Base-by-base conservation (phyloP, 2,888 invertebrate genomes). In the Drosophila ustulata region DNA sequence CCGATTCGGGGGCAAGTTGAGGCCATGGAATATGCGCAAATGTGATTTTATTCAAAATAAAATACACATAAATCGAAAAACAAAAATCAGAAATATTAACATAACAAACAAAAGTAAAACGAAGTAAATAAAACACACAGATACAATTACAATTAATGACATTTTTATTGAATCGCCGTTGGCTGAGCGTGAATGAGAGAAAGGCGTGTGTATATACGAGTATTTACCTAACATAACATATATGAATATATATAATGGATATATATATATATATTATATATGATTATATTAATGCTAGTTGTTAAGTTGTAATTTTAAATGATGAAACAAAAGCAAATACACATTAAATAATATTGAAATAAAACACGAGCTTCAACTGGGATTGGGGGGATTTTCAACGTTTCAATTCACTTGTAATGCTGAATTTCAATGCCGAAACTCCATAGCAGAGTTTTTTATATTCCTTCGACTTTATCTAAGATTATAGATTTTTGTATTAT, bases 31-130 rank as follows among this genome's bases (percentile, higher is more conserved):
- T 82, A 74, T 76, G 90, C 90, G 87, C 88, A 89, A 90, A 90
- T 90, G 90, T 90, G 90, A 90, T 90, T 90, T 90, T 90, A 90
- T 90, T 90, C 84, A 88, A 90, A 90, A 90, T 90, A 90, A 90
- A 90, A 89, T 82, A 82, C 89, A 89, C 81, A 85, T 88, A 72
- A 23, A 87, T 57, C n/a, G 23, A 34, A 63, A 52, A 50, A 57
- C 7, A 59, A 37, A 59, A 25, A 18, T 18, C 39, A 41, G 18
- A 32, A 45, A 53, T 58, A 62, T n/a, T 41, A 74, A 66, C 37
- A 49, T 8, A 80, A 89, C 79, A 74, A 80, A 66, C 71, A 6
- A 79, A 70, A 61, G 66, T 46, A 51, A 34, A 41, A 18, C 34
- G 39, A 46, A 67, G 63, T 32, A 51, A 68, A 18, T 41, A 63